These are phyloP conservation scores for Diadema setosum DNA, from an alignment of 35 echinoderm and acorn worm genomes.

Conservation along the genomic window DNA sequence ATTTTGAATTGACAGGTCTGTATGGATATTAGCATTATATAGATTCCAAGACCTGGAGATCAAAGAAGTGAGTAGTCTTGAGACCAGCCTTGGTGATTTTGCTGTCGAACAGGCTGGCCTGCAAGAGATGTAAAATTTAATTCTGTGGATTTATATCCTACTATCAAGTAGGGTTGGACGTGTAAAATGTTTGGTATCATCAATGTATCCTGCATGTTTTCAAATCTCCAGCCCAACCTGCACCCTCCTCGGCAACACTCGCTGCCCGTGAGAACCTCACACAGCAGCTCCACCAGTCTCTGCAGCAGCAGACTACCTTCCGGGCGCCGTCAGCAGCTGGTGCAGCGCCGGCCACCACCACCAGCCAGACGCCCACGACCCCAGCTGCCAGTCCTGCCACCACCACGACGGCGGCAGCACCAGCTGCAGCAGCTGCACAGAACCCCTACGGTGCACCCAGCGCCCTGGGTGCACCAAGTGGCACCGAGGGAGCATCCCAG, in stretches of 20 bases:
- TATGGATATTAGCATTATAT: too few species aligned
- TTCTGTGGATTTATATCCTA: too few species aligned
- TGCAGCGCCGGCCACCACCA: constrained; percentile 18
- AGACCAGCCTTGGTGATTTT: too few species aligned
- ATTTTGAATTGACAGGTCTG: too few species aligned
- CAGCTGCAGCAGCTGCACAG: not conserved
- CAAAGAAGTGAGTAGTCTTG: too few species aligned
- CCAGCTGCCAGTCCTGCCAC: not conserved
- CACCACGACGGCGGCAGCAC: constrained; percentile 34
- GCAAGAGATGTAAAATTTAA: too few species aligned
- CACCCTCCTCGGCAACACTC: constrained; percentile 42
- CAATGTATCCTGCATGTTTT: too few species aligned
- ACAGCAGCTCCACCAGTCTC: constrained; percentile 68
- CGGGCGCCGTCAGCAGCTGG: constrained; percentile 13
- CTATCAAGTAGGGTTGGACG: too few species aligned
- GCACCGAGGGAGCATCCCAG: not conserved
- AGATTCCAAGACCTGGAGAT: too few species aligned
- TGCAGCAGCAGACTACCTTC: constrained; percentile 50
- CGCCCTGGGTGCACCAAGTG: not conserved
- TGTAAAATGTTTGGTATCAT: too few species aligned
- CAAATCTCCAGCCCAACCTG: constrained; percentile 22
- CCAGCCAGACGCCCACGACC: not conserved
- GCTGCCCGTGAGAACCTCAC: constrained; percentile 82
- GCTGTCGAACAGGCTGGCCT: too few species aligned
- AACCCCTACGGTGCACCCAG: not conserved